These are phyloP conservation scores for Pontoporia blainvillei DNA, from an alignment of 2,113 vertebrate species.

Conservation along the genomic window DNA sequence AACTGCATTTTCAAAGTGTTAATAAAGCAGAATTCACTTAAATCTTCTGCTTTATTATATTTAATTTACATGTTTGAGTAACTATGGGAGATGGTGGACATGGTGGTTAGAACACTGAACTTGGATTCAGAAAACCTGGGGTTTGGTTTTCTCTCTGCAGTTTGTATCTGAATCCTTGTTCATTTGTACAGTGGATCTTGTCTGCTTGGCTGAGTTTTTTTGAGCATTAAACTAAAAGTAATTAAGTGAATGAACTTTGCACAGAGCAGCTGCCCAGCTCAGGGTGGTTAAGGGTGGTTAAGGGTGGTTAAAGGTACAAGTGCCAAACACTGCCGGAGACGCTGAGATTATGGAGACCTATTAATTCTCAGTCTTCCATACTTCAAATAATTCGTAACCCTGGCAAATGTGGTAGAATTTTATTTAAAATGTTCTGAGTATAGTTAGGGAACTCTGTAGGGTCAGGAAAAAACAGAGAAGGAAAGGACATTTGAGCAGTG, in stretches of 20 bases:
- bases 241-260: not conserved
- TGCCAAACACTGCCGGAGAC: not conserved
- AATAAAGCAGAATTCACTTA: not conserved
- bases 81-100: not conserved
- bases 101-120: not conserved
- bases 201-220: not conserved
- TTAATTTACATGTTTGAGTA: not conserved
- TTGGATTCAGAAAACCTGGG: not conserved
- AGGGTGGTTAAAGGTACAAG: not conserved
- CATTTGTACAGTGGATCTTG: not conserved
- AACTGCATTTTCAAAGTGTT: not conserved
- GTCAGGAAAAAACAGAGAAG: not conserved
- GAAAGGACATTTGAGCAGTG: not conserved
- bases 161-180: not conserved
- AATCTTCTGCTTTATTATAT: not conserved
- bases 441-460: not conserved
- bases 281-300: not conserved
- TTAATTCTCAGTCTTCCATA: not conserved
- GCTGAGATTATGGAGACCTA: not conserved
- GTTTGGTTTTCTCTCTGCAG: not conserved
- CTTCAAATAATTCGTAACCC: not conserved
- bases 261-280: not conserved
- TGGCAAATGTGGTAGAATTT: not conserved
- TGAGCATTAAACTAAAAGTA: not conserved
- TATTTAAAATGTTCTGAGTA: not conserved